phyloP scores from a whole-genome alignment of 1,140 invertebrate genomes.

The Neoseiulus cucumeris region DNA sequence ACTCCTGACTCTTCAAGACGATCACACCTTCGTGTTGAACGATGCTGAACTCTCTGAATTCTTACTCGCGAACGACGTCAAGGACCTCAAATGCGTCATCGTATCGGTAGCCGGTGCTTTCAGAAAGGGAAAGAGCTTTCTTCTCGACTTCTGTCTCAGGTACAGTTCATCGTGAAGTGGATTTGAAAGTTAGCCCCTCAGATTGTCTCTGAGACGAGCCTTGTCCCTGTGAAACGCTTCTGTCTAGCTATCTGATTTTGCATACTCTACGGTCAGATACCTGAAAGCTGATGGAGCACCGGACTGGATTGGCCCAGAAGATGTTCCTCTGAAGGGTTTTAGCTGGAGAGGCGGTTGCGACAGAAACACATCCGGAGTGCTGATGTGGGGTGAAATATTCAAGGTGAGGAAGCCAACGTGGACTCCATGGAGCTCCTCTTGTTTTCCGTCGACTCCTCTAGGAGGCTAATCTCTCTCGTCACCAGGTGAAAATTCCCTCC shows the following conservation, averaged over 20 bases:
- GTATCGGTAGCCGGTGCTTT: conserved; percentile 89
- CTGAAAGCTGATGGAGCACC: neutral
- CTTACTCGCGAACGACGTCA: conserved; percentile 52
- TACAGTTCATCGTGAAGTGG: conserved; percentile 30
- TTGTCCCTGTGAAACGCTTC: no score
- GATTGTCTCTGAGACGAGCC: no score
- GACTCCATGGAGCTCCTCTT: no score
- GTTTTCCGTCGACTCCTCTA: no score
- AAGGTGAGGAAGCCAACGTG: conserved; percentile 28
- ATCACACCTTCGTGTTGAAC: conserved; percentile 76
- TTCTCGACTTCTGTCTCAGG: conserved; percentile 75
- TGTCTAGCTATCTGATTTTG: no score
- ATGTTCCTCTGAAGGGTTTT: conserved; percentile 39
- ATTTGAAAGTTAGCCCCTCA: no score
- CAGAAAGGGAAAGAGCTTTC: conserved; percentile 85
- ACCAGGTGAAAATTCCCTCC: conserved; percentile 21
- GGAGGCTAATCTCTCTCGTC: no score
- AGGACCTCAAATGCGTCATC: conserved; percentile 59
- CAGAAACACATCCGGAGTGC: conserved; percentile 77
- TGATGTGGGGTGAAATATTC: conserved; percentile 88
- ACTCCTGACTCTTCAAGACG: conserved; percentile 60
- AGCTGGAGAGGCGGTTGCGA: conserved; percentile 84
- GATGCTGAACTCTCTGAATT: conserved; percentile 63
- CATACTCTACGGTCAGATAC: neutral
- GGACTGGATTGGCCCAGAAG: conserved; percentile 23